Percentiles rank a stretch among this genome's conserved stretches.
Conservation (phyloP, 2,888 invertebrate genomes). For the Himalopsyche tibetana region DNA sequence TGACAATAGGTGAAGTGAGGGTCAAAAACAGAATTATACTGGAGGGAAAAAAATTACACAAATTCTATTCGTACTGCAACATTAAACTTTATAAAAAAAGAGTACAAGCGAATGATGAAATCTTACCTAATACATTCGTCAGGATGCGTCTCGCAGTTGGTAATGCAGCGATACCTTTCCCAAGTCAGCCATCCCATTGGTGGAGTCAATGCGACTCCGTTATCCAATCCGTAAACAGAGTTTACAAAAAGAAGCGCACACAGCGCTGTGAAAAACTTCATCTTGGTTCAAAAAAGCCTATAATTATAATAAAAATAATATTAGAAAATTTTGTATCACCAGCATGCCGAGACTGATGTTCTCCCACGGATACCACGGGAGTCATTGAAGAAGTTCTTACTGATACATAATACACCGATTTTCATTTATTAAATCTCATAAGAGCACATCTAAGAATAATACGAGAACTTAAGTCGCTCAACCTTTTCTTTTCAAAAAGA, state of each 20-base stretch:
- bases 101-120: constrained; percentile 14
- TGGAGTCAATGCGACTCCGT: constrained; percentile 81
- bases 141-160: constrained; percentile 80
- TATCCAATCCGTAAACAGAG: constrained; percentile 72
- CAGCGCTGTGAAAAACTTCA: constrained; percentile 3
- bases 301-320: neutral
- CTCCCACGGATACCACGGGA: too few relatives aligned
- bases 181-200: constrained; percentile 87
- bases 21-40: neutral
- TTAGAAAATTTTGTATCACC: neutral
- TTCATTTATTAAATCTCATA: too few relatives aligned
- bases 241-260: neutral
- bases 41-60: too few relatives aligned
- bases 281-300: constrained; percentile 2
- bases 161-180: constrained; percentile 81
- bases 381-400: neutral
- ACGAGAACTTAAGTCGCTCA: too few relatives aligned
- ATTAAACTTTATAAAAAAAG: neutral
- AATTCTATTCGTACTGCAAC: neutral
- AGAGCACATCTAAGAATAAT: too few relatives aligned
- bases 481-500: too few relatives aligned
- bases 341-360: neutral
- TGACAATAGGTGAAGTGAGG: too few relatives aligned
- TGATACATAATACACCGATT: too few relatives aligned
- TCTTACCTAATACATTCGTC: constrained; percentile 81